Percentiles rank a stretch among this genome's conserved stretches.
phyloP scores from a whole-genome alignment of 2,113 vertebrate genomes.

The Malurus alboscapulatus region DNA sequence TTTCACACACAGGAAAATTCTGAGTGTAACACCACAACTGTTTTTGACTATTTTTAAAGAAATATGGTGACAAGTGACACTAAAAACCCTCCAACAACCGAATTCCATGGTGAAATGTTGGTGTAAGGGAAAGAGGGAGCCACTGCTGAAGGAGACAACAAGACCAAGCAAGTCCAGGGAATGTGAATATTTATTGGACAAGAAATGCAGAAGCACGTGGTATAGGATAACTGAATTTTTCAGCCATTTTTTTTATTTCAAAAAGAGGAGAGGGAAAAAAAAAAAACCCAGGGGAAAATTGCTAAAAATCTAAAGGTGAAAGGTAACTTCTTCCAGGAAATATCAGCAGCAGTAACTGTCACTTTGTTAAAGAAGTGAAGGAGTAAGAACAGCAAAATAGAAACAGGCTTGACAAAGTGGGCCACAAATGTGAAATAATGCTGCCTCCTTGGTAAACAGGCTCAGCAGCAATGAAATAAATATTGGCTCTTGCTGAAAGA shows the following conservation, averaged over 20 bases:
- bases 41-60: not conserved
- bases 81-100: not conserved
- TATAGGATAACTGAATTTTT: not conserved
- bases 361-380: not conserved
- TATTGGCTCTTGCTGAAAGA: not conserved
- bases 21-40: not conserved
- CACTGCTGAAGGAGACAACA: not conserved
- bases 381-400: not conserved
- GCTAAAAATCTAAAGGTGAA: not conserved
- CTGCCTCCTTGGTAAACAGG: not conserved
- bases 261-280: not conserved
- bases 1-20: not conserved
- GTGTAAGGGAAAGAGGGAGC: accelerated
- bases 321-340: not conserved
- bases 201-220: not conserved
- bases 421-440: conserved; percentile 39
- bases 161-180: not conserved
- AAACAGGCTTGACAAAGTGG: conserved; percentile 10
- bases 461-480: not conserved
- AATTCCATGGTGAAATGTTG: not conserved
- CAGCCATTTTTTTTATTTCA: not conserved
- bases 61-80: not conserved
- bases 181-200: not conserved
- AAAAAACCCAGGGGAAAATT: not conserved
- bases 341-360: not conserved